Evolutionary conservation across 2,888 invertebrate species (phyloP).

Genomic region (Sicus ferrugineus): DNA sequence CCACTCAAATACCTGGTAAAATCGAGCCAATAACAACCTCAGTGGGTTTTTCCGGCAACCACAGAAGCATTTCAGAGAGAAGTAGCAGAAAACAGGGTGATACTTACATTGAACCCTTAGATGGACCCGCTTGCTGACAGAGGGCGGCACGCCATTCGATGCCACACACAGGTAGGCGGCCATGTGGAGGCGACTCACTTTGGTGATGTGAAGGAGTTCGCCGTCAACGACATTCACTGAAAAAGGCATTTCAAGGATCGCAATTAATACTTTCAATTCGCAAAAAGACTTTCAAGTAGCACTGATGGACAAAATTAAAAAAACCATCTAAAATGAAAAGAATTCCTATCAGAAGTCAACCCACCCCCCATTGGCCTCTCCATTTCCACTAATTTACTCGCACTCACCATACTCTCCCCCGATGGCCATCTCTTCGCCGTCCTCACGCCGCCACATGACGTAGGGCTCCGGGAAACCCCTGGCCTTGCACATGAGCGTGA

Average conservation of each 20-base stretch:
- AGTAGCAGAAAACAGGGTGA: slow-evolving; percentile 16
- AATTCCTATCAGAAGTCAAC: neutral
- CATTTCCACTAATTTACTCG: no score
- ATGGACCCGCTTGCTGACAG: slow-evolving; percentile 84
- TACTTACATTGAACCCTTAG: slow-evolving; percentile 85
- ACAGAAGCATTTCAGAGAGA: no score
- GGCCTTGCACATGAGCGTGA: slow-evolving; percentile 86
- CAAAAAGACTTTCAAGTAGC: no score
- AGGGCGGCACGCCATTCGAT: slow-evolving; percentile 90
- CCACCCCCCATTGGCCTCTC: no score
- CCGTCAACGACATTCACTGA: slow-evolving; percentile 88
- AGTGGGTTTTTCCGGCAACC: no score
- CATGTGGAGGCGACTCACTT: slow-evolving; percentile 91
- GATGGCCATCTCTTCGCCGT: slow-evolving; percentile 87
- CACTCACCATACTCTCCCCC: slow-evolving; percentile 84
- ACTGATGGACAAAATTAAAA: no score
- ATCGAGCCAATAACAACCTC: neutral
- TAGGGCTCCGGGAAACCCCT: slow-evolving; percentile 89
- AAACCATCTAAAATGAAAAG: neutral
- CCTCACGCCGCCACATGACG: slow-evolving; percentile 92
- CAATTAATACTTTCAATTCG: no score
- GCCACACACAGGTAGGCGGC: slow-evolving; percentile 93
- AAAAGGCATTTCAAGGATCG: no score
- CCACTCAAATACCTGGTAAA: neutral
- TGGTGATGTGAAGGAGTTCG: slow-evolving; percentile 83